Percentiles rank a stretch among this genome's conserved stretches.
These are phyloP conservation scores for Andrena chrysosceles DNA, from an alignment of 2,888 invertebrate species.

Conservation along the genomic window DNA sequence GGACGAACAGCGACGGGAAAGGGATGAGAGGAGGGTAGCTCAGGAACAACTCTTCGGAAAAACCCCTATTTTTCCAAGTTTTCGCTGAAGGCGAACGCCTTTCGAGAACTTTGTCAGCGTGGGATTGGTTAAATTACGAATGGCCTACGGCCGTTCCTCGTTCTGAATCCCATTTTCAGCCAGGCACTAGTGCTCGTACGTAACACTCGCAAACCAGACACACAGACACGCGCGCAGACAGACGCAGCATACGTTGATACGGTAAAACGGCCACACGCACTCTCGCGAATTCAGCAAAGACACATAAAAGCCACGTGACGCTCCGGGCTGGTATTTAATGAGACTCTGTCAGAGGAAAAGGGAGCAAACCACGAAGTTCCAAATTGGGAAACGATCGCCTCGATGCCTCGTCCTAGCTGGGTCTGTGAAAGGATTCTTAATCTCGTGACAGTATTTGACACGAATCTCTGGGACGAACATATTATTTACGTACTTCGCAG, in stretches of 20 bases:
- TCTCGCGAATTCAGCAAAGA: slow-evolving; percentile 45
- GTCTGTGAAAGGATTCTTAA: neutral
- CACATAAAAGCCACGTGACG: slow-evolving; percentile 68
- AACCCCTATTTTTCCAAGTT: neutral
- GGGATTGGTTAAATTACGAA: slow-evolving; percentile 63
- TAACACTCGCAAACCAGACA: too few species aligned
- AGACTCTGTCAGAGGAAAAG: slow-evolving; percentile 54
- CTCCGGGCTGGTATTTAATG: slow-evolving; percentile 73
- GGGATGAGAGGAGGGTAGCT: too few species aligned
- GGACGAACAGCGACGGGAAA: neutral
- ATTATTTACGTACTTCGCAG: neutral
- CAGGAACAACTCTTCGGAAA: neutral
- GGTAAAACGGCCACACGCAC: slow-evolving; percentile 5
- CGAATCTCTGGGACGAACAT: neutral
- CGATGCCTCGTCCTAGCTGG: neutral
- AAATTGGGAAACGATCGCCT: slow-evolving; percentile 24
- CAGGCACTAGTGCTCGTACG: neutral
- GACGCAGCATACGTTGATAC: slow-evolving; percentile 6
- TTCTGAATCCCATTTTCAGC: slow-evolving; percentile 30
- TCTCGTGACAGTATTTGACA: neutral
- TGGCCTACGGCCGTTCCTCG: slow-evolving; percentile 38
- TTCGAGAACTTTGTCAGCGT: slow-evolving; percentile 24
- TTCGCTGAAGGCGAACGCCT: slow-evolving; percentile 5
- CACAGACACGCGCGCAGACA: neutral
- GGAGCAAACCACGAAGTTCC: neutral